phyloP scores from a whole-genome alignment of 2,113 vertebrate species.

The Herpailurus yagouaroundi region DNA sequence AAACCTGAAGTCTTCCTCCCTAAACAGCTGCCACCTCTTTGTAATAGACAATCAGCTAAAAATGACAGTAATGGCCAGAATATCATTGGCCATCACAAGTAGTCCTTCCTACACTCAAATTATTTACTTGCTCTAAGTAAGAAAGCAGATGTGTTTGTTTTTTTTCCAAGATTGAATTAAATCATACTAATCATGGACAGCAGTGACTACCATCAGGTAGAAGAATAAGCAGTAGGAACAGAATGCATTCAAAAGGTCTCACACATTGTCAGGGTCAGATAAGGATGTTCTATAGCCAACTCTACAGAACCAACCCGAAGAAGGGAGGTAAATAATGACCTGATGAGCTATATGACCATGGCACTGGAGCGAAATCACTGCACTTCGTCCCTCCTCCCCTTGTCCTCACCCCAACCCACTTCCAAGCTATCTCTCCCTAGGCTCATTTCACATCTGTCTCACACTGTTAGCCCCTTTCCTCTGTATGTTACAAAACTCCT shows the following conservation, averaged over 20 bases:
- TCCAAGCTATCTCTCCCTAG: background rate
- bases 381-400: no score
- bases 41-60: background rate
- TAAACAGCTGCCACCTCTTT: background rate
- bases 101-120: background rate
- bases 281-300: background rate
- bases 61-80: background rate
- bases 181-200: background rate
- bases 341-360: no score
- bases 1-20: background rate
- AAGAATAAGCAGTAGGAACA: background rate
- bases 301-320: background rate
- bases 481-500: background rate
- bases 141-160: background rate
- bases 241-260: background rate
- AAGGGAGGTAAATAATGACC: background rate
- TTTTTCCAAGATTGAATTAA: background rate
- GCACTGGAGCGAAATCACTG: background rate
- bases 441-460: background rate
- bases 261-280: fast-evolving
- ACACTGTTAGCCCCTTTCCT: background rate
- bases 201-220: background rate
- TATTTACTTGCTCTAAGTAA: background rate
- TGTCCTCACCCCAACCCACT: background rate
- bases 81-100: background rate